A percentile compares a stretch with the other conserved stretches of the same genome.
Evolutionary conservation across 2,113 vertebrate species (phyloP).

Genomic region (Agelaius tricolor): DNA sequence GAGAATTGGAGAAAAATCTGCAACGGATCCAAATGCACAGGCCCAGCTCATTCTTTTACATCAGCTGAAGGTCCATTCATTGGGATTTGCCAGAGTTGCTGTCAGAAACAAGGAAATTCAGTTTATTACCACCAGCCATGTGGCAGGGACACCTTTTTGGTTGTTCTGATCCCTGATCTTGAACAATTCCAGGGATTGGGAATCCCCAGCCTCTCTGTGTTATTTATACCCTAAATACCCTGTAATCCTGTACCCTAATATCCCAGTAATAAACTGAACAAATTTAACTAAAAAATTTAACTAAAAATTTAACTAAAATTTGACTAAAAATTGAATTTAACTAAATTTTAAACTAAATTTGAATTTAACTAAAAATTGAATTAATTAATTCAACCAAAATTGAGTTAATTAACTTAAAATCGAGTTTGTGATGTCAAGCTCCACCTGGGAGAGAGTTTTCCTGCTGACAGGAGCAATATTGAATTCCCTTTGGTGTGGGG

Average conservation of each 20-base stretch:
- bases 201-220: not conserved
- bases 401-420: not conserved
- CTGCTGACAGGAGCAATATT: not conserved
- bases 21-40: too few relatives aligned
- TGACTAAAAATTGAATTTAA: not conserved
- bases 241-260: not conserved
- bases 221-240: not conserved
- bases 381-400: not conserved
- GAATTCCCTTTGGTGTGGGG: not conserved
- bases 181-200: not conserved
- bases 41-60: too few relatives aligned
- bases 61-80: too few relatives aligned
- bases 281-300: not conserved
- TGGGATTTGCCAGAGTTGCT: not conserved
- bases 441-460: not conserved
- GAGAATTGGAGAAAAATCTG: too few relatives aligned
- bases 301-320: not conserved
- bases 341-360: not conserved
- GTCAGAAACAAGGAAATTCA: not conserved
- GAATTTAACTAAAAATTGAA: not conserved
- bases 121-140: not conserved
- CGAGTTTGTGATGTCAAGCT: not conserved
- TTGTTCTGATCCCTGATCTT: not conserved
- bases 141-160: not conserved
- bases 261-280: not conserved